Evolutionary conservation across 2,797 vertebrate genomes (phyloP).

Genomic region (Setipinna tenuifilis): DNA sequence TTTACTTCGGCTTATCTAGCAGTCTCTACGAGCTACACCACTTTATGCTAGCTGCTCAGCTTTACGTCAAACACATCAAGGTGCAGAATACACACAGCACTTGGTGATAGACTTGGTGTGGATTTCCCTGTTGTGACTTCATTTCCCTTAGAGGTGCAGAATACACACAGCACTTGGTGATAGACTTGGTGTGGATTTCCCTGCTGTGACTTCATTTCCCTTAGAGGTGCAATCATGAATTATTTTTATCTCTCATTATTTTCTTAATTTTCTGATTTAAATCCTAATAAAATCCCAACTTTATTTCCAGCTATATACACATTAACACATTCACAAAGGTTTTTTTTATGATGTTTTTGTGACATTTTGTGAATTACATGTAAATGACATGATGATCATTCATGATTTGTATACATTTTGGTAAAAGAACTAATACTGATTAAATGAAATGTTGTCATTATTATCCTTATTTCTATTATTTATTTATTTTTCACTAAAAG

Average conservation of each 20-base stretch:
- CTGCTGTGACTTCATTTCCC: neutral
- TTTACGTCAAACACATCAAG: neutral
- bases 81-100: neutral
- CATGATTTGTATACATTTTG: conserved; percentile 53
- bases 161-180: too few species aligned
- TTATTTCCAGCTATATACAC: too few species aligned
- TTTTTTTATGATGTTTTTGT: too few species aligned
- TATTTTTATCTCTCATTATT: too few species aligned
- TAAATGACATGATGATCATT: conserved; percentile 13
- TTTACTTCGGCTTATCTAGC: neutral
- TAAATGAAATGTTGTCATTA: conserved; percentile 60
- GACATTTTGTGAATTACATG: too few species aligned
- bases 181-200: too few species aligned
- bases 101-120: neutral
- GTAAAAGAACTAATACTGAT: conserved; percentile 64
- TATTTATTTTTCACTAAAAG: conserved; percentile 30
- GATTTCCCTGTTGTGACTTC: neutral
- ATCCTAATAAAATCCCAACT: too few species aligned
- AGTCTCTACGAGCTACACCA: too few species aligned
- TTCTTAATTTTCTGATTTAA: too few species aligned
- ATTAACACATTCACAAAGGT: too few species aligned
- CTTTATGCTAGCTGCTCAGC: neutral
- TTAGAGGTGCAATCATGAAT: neutral
- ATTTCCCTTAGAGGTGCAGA: neutral
- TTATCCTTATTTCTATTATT: too few species aligned